Conservation (phyloP, 2,113 vertebrate species). For the Lycocorax pyrrhopterus region DNA sequence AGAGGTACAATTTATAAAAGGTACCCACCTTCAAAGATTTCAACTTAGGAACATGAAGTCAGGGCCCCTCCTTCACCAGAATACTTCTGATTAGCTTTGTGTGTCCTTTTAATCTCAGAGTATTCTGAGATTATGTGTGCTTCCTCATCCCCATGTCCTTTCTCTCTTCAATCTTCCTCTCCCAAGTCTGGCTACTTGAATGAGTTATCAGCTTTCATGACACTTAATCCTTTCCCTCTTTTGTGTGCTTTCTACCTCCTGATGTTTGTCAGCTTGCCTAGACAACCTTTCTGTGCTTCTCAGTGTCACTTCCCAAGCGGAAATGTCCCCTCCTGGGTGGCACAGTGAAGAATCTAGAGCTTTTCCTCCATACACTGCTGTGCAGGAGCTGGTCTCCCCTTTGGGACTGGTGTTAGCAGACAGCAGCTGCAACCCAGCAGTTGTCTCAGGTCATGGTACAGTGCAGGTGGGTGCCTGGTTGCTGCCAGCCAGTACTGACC, state of each 20-base stretch:
- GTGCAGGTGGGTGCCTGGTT: not conserved
- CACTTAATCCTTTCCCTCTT: not conserved
- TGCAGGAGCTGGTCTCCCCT: not conserved
- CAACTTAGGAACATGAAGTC: not conserved
- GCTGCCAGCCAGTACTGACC: not conserved
- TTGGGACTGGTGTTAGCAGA: not conserved
- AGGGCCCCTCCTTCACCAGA: not conserved
- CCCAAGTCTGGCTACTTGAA: not conserved
- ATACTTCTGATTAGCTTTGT: not conserved
- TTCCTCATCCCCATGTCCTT: not conserved
- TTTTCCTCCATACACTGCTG: not conserved
- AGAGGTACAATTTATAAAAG: not conserved
- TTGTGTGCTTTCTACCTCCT: not conserved
- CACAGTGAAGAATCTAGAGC: not conserved
- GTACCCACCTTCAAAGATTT: not conserved
- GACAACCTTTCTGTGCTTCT: not conserved
- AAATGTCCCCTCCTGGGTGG: fast-evolving
- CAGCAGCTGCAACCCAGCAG: not conserved
- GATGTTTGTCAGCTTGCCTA: not conserved
- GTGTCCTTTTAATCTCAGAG: not conserved
- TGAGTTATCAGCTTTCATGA: not conserved
- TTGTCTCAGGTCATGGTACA: not conserved
- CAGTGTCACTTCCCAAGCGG: not conserved
- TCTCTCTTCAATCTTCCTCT: not conserved
- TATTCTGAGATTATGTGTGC: not conserved